phyloP scores from a whole-genome alignment of 1,140 invertebrate genomes.

The Pseudomyrmex pallidus region DNA sequence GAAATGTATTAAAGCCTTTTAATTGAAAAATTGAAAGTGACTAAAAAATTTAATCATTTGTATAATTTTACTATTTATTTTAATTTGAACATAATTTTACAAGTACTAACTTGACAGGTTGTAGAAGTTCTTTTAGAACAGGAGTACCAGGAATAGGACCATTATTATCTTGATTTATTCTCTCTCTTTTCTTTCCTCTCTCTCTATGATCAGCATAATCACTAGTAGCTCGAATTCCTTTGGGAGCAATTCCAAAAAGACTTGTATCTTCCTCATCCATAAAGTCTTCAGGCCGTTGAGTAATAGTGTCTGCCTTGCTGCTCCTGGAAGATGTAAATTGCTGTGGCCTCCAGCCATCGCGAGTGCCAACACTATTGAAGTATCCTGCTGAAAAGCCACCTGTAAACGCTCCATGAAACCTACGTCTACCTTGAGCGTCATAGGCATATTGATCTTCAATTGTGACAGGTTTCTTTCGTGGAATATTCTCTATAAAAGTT shows the following conservation, averaged over 20 bases:
- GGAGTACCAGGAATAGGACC: constrained; percentile 93
- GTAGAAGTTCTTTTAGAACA: constrained; percentile 92
- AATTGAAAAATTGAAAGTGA: background rate
- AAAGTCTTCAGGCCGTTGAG: constrained; percentile 94
- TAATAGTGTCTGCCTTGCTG: constrained; percentile 86
- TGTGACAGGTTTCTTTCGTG: constrained; percentile 92
- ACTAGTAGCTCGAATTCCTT: constrained; percentile 90
- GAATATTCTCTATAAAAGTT: constrained; percentile 88
- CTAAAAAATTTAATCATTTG: constrained; percentile 14
- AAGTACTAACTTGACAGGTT: constrained; percentile 88
- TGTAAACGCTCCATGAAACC: constrained; percentile 99
- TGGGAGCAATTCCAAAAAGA: constrained; percentile 98
- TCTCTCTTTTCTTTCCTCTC: constrained; percentile 85
- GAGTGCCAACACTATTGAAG: constrained; percentile 97
- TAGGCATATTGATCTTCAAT: constrained; percentile 96
- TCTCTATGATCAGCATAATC: constrained; percentile 88
- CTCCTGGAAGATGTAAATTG: constrained; percentile 95
- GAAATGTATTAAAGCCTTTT: background rate
- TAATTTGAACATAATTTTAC: background rate
- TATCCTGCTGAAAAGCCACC: constrained; percentile 99
- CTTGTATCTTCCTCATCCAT: constrained; percentile 99
- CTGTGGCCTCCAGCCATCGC: constrained; percentile 97
- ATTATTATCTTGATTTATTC: constrained; percentile 83
- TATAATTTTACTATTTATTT: too few relatives aligned
- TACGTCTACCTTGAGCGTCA: constrained; percentile 94